Percentiles rank a stretch among this genome's conserved stretches.
Evolutionary conservation across 1,140 invertebrate genomes (phyloP).

Genomic region (Asobara japonica): DNA sequence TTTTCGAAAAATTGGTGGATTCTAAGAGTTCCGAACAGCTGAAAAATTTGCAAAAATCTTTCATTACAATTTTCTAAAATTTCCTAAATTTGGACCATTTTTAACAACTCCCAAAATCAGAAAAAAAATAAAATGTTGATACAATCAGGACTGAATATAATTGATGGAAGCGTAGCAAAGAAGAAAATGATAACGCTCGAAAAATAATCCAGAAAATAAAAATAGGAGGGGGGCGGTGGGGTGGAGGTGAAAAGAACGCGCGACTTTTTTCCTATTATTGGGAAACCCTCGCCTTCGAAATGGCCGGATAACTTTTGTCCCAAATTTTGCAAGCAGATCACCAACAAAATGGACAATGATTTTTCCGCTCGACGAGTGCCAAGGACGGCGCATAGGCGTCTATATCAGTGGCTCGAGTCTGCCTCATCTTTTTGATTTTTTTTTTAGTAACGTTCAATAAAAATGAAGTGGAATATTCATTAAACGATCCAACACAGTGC

Average conservation of each 20-base stretch:
- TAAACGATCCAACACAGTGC: too few species aligned
- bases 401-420: slow-evolving; percentile 42
- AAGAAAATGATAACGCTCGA: not conserved
- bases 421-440: not conserved
- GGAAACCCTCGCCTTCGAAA: slow-evolving; percentile 48
- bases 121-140: too few species aligned
- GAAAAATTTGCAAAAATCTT: too few species aligned
- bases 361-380: slow-evolving; percentile 43
- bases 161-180: not conserved
- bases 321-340: slow-evolving; percentile 25
- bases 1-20: too few species aligned
- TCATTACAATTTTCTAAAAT: too few species aligned
- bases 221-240: not conserved
- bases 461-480: not conserved
- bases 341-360: slow-evolving; percentile 42
- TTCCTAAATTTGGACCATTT: too few species aligned
- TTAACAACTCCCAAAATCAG: too few species aligned
- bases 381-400: slow-evolving; percentile 52
- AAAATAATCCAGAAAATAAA: not conserved
- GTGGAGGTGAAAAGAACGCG: not conserved
- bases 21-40: too few species aligned
- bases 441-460: not conserved
- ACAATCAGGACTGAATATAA: too few species aligned
- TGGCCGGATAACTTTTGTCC: slow-evolving; percentile 42
- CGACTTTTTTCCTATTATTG: slow-evolving; percentile 53